These are phyloP conservation scores for Ispidina picta DNA, from an alignment of 2,797 vertebrate species.

Conservation along the genomic window DNA sequence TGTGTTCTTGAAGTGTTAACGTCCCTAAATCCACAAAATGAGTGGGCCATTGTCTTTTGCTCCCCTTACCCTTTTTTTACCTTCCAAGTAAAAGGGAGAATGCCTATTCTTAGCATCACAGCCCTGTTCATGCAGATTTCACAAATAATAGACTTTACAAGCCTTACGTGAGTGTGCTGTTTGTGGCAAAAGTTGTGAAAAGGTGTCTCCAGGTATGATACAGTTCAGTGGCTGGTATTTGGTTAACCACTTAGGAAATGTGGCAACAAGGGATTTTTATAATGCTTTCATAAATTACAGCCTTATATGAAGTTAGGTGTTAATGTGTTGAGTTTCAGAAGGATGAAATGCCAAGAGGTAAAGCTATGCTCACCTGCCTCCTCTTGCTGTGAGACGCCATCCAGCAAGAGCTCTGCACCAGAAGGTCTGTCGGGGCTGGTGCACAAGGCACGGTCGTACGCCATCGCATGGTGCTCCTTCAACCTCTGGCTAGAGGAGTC, in stretches of 20 bases:
- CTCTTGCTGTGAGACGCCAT: background rate
- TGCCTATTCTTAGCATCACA: background rate
- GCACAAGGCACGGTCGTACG: background rate
- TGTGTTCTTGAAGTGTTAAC: background rate
- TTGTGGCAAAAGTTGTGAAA: background rate
- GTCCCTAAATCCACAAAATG: background rate
- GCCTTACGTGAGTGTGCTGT: background rate
- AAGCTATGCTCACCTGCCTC: background rate
- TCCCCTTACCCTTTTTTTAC: background rate
- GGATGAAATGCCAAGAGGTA: background rate
- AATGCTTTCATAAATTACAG: background rate
- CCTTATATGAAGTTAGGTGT: background rate
- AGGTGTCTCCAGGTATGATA: background rate
- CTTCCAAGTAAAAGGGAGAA: background rate
- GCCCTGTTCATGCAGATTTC: background rate
- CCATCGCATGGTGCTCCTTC: fast-evolving
- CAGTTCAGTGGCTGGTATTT: background rate
- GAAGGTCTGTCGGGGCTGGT: background rate
- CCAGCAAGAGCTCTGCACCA: fast-evolving
- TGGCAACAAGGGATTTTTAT: background rate
- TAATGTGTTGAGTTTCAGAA: background rate
- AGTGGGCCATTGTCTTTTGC: background rate
- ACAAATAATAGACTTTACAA: background rate
- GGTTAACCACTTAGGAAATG: background rate
- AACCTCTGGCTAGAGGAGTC: background rate